Evolutionary conservation across 2,113 vertebrate species (phyloP).

Genomic region (Numenius arquata): DNA sequence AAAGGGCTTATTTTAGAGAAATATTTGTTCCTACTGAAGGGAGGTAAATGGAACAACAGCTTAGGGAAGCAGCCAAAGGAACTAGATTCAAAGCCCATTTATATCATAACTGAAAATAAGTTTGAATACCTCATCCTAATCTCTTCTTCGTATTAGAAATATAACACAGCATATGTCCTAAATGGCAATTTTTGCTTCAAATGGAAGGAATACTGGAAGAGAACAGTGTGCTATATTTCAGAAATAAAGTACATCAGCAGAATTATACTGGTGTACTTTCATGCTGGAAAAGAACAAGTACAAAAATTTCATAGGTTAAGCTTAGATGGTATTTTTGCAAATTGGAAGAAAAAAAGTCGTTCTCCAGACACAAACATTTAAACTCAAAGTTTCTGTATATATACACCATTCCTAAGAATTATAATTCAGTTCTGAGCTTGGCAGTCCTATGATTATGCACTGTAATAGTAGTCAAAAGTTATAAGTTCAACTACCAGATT

Average conservation of each 20-base stretch:
- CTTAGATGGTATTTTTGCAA: neutral
- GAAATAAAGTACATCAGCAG: neutral
- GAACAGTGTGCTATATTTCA: neutral
- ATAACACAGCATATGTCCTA: neutral
- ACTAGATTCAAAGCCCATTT: neutral
- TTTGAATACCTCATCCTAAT: neutral
- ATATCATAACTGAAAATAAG: neutral
- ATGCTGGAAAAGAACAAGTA: neutral
- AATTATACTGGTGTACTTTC: neutral
- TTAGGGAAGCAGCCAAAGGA: neutral
- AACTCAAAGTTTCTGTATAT: neutral
- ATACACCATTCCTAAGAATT: neutral
- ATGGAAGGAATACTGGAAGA: neutral
- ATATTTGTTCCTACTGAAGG: neutral
- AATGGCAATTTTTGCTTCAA: neutral
- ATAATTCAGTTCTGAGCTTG: neutral
- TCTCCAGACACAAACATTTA: neutral
- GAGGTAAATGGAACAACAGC: neutral
- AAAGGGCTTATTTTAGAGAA: constrained; percentile 5
- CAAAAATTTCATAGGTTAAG: neutral
- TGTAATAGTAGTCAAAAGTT: neutral
- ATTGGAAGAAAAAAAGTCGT: neutral
- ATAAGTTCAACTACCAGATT: neutral
- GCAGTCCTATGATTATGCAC: neutral
- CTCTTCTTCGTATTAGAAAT: neutral